phyloP scores from a whole-genome alignment of 2,113 vertebrate species.

The Planiliza haematocheilus region DNA sequence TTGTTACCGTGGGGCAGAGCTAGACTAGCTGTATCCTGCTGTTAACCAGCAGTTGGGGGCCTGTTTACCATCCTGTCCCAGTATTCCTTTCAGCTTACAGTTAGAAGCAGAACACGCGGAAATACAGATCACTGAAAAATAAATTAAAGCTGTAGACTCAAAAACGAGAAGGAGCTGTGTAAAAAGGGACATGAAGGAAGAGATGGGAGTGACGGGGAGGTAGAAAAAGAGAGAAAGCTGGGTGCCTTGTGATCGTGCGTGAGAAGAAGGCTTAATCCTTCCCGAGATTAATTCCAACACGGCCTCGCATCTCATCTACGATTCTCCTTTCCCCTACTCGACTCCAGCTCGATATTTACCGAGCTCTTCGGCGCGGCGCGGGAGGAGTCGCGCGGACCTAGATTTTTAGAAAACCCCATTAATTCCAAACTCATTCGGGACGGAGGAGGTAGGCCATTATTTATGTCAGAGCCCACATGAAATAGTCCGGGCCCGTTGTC shows the following conservation, averaged over 20 bases:
- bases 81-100: neutral
- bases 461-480: slow-evolving; percentile 53
- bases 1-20: neutral
- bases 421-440: slow-evolving; percentile 55
- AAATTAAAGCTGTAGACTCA: too few species aligned
- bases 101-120: neutral
- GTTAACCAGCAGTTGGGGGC: too few species aligned
- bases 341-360: slow-evolving; percentile 69
- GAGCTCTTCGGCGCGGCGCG: slow-evolving; percentile 54
- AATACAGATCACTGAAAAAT: neutral
- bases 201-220: slow-evolving; percentile 16
- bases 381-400: slow-evolving; percentile 41
- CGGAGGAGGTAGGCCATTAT: slow-evolving; percentile 37
- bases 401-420: slow-evolving; percentile 63
- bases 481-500: slow-evolving; percentile 50
- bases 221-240: slow-evolving; percentile 25
- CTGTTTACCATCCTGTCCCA: too few species aligned
- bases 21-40: too few species aligned
- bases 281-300: slow-evolving; percentile 58
- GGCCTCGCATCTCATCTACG: slow-evolving; percentile 46
- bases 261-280: slow-evolving; percentile 44
- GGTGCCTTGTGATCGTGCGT: slow-evolving; percentile 9
- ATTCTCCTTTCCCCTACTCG: slow-evolving; percentile 38
- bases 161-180: neutral
- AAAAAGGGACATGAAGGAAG: slow-evolving; percentile 41